These are phyloP conservation scores for Hoplostethus atlanticus DNA, from an alignment of 2,797 vertebrate species.

Conservation along the genomic window DNA sequence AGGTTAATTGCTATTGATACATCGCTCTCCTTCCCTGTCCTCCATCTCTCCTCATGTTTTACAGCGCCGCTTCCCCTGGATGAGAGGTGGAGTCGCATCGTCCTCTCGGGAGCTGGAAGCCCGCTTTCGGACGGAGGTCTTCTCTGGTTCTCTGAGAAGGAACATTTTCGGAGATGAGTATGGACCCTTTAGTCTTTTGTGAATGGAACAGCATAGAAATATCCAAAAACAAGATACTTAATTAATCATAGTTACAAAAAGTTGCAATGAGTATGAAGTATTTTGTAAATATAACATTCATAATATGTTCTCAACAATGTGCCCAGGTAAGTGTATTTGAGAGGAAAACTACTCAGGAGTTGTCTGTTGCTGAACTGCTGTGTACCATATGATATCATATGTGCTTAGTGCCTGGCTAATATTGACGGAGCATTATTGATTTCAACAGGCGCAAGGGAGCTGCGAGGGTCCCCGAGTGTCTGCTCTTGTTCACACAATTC, in stretches of 20 bases:
- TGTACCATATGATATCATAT: not conserved
- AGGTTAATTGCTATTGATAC: not conserved
- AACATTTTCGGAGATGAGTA: conserved; percentile 47
- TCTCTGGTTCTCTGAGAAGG: conserved; percentile 54
- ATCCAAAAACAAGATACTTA: too few relatives aligned
- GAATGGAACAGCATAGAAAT: conserved; percentile 9
- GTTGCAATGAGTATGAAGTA: too few relatives aligned
- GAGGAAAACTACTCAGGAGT: not conserved
- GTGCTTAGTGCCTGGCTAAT: too few relatives aligned
- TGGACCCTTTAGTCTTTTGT: conserved; percentile 19
- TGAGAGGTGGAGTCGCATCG: not conserved
- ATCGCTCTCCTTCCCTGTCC: not conserved
- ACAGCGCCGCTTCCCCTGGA: conserved; percentile 56
- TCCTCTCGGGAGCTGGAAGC: conserved; percentile 31
- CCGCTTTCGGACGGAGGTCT: conserved; percentile 38
- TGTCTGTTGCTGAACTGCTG: not conserved
- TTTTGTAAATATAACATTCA: too few relatives aligned
- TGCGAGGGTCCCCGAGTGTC: too few relatives aligned
- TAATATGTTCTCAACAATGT: too few relatives aligned
- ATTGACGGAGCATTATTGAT: too few relatives aligned
- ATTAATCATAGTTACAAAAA: too few relatives aligned
- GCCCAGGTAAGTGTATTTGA: too few relatives aligned
- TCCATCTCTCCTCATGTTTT: conserved; percentile 39
- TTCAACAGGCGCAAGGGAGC: too few relatives aligned
- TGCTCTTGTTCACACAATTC: too few relatives aligned